Conservation (phyloP, 2,113 vertebrate species). For the Macaca fascicularis region DNA sequence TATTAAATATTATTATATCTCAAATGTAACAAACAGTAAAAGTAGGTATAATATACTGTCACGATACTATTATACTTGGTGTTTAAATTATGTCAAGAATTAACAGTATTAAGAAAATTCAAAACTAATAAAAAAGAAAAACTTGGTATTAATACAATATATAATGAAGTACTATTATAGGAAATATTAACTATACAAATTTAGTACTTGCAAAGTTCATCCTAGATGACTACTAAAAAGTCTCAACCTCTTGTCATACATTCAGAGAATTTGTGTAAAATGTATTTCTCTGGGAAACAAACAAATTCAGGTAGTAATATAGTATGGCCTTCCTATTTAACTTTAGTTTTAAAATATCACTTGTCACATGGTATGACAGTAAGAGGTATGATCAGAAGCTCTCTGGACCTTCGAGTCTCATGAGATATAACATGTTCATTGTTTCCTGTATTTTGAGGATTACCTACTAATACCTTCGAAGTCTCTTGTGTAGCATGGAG, state of each 20-base stretch:
- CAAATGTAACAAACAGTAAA: conserved; percentile 10
- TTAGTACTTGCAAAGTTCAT: neutral
- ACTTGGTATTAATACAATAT: neutral
- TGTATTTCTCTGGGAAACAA: neutral
- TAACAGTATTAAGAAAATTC: neutral
- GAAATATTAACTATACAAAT: conserved; percentile 22
- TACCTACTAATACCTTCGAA: neutral
- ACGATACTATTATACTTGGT: neutral
- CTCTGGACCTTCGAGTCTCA: neutral
- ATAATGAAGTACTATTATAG: neutral
- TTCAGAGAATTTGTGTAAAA: neutral
- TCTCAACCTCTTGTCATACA: neutral
- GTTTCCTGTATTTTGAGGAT: neutral
- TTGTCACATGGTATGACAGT: neutral
- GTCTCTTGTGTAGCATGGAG: neutral
- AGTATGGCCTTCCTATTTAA: neutral
- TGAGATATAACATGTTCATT: neutral
- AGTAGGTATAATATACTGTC: neutral
- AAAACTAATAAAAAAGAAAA: conserved; percentile 32
- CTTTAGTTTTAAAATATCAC: neutral
- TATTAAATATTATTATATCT: conserved; percentile 18
- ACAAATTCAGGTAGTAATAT: neutral
- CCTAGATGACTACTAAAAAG: neutral
- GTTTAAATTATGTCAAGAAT: conserved; percentile 16
- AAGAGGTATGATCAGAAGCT: neutral